Evolutionary conservation across 2,888 invertebrate genomes (phyloP).

Genomic region (Chrysolina haemoptera): DNA sequence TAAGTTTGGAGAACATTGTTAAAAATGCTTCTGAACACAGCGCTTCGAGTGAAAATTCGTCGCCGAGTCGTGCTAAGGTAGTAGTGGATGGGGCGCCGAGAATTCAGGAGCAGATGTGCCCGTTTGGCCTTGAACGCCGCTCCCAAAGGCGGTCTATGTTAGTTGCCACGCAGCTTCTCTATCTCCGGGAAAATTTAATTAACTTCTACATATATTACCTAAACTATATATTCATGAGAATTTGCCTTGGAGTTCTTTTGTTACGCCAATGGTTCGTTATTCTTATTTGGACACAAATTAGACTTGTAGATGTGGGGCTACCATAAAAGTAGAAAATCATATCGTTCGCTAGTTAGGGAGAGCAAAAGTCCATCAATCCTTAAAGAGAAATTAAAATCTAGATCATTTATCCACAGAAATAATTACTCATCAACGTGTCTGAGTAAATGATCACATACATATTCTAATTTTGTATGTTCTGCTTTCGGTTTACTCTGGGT

Average conservation of each 20-base stretch:
- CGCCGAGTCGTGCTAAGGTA: too few species aligned
- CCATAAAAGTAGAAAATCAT: slow-evolving; percentile 32
- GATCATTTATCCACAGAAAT: slow-evolving; percentile 34
- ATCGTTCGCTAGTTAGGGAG: slow-evolving; percentile 39
- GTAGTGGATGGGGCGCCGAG: too few species aligned
- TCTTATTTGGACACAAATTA: slow-evolving; percentile 28
- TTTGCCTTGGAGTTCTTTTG: not conserved
- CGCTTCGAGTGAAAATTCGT: too few species aligned
- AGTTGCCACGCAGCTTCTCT: too few species aligned
- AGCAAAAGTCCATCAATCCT: slow-evolving; percentile 34
- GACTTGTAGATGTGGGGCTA: slow-evolving; percentile 15
- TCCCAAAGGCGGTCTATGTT: too few species aligned
- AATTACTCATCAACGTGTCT: slow-evolving; percentile 22
- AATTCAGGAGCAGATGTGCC: too few species aligned
- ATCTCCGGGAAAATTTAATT: not conserved
- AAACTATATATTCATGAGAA: not conserved
- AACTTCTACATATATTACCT: too few species aligned
- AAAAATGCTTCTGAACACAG: too few species aligned
- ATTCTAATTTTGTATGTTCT: not conserved
- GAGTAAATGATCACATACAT: slow-evolving; percentile 45
- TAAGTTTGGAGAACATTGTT: too few species aligned
- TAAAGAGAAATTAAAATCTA: slow-evolving; percentile 42
- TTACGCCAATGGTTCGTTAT: slow-evolving; percentile 23
- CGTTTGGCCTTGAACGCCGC: too few species aligned
- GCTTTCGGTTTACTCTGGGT: not conserved